These are phyloP conservation scores for Acrocyrtus sp. DNA, from an alignment of 2,888 invertebrate species.

Conservation along the genomic window DNA sequence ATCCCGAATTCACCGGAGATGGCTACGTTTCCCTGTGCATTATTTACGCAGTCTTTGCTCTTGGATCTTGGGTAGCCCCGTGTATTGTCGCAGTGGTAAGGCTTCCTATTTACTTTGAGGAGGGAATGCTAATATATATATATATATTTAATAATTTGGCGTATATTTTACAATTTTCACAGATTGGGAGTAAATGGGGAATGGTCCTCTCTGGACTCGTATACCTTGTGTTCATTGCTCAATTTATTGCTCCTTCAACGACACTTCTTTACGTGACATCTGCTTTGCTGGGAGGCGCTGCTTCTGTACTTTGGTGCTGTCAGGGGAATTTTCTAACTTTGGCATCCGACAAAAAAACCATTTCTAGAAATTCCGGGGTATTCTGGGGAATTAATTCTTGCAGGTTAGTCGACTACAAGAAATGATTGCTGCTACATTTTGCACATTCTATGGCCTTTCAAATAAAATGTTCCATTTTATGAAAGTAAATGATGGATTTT, in stretches of 20 bases:
- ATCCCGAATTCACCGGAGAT: constrained; percentile 79
- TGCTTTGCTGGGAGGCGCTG: constrained; percentile 88
- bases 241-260: constrained; percentile 86
- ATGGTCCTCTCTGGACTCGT: constrained; percentile 84
- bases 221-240: constrained; percentile 86
- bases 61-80: constrained; percentile 95
- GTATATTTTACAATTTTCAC: too few species aligned
- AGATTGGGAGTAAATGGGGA: constrained; percentile 86
- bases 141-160: neutral
- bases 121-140: neutral
- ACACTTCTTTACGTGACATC: constrained; percentile 88
- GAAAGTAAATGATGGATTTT: neutral
- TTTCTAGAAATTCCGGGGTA: constrained; percentile 92
- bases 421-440: too few species aligned
- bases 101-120: constrained; percentile 25
- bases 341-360: constrained; percentile 87
- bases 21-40: constrained; percentile 92
- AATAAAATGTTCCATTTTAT: neutral
- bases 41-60: constrained; percentile 90
- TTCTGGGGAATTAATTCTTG: constrained; percentile 97
- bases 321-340: constrained; percentile 85
- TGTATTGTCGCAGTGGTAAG: constrained; percentile 88
- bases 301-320: constrained; percentile 86
- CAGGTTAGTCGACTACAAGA: constrained; percentile 72
- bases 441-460: too few species aligned